Conservation (phyloP, 1,140 invertebrate genomes). For the Metaphire vulgaris region DNA sequence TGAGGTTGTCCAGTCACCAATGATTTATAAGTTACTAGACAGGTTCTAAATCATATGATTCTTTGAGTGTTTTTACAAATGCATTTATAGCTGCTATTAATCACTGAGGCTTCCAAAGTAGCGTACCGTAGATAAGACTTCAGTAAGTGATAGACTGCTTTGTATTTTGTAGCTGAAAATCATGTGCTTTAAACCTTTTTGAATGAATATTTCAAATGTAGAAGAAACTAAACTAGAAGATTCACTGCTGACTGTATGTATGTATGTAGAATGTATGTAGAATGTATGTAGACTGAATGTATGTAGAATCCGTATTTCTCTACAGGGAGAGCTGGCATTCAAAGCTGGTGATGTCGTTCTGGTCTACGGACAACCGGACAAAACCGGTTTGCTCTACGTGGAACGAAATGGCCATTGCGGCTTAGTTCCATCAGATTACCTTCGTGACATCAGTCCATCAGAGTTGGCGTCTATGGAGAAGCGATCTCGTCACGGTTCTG, state of each 20-base stretch:
- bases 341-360: constrained; percentile 88
- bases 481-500: not conserved
- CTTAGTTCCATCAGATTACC: constrained; percentile 90
- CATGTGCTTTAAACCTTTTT: no score
- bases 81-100: no score
- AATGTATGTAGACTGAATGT: not conserved
- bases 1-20: no score
- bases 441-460: not conserved
- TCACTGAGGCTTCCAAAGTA: no score
- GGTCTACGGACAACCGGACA: constrained; percentile 93
- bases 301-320: not conserved
- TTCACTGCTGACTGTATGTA: not conserved
- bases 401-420: constrained; percentile 82
- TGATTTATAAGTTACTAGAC: no score
- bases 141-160: not conserved
- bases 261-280: not conserved
- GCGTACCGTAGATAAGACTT: no score
- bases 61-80: no score
- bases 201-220: no score
- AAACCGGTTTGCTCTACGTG: constrained; percentile 94
- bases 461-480: not conserved
- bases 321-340: constrained; percentile 86
- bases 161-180: not conserved
- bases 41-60: no score
- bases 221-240: not conserved